phyloP scores from a whole-genome alignment of 2,888 invertebrate species.

The Agrotis puta region DNA sequence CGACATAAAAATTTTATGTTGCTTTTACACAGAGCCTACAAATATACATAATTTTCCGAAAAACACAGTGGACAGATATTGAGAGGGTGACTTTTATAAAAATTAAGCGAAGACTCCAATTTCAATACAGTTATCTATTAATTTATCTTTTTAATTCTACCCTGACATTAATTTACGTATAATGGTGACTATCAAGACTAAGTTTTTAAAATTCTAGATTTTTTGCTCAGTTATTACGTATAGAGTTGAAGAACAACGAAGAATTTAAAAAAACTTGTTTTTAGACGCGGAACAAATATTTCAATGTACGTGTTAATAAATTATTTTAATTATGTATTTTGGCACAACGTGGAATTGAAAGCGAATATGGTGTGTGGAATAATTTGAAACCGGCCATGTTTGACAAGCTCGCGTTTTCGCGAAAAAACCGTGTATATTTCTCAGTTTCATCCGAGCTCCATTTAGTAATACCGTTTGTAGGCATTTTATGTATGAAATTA shows the following conservation, averaged over 20 bases:
- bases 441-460: slow-evolving; percentile 63
- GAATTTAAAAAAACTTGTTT: slow-evolving; percentile 62
- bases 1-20: slow-evolving; percentile 76
- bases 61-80: slow-evolving; percentile 87
- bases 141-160: slow-evolving; percentile 89
- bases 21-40: slow-evolving; percentile 70
- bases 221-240: slow-evolving; percentile 86
- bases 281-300: slow-evolving; percentile 69
- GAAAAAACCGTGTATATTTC: slow-evolving; percentile 58
- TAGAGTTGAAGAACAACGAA: slow-evolving; percentile 72
- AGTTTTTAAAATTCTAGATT: slow-evolving; percentile 82
- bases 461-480: slow-evolving; percentile 63
- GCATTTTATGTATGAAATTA: slow-evolving; percentile 67
- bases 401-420: slow-evolving; percentile 56
- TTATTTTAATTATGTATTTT: slow-evolving; percentile 82
- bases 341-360: slow-evolving; percentile 87
- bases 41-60: slow-evolving; percentile 70
- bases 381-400: slow-evolving; percentile 59
- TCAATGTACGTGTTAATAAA: slow-evolving; percentile 67
- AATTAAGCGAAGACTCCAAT: slow-evolving; percentile 85
- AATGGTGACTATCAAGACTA: slow-evolving; percentile 93
- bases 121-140: slow-evolving; percentile 83
- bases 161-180: slow-evolving; percentile 97
- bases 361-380: slow-evolving; percentile 68
- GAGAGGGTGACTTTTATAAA: slow-evolving; percentile 84